These are phyloP conservation scores for Scatophagus argus DNA, from an alignment of 2,113 vertebrate genomes.

Conservation along the genomic window DNA sequence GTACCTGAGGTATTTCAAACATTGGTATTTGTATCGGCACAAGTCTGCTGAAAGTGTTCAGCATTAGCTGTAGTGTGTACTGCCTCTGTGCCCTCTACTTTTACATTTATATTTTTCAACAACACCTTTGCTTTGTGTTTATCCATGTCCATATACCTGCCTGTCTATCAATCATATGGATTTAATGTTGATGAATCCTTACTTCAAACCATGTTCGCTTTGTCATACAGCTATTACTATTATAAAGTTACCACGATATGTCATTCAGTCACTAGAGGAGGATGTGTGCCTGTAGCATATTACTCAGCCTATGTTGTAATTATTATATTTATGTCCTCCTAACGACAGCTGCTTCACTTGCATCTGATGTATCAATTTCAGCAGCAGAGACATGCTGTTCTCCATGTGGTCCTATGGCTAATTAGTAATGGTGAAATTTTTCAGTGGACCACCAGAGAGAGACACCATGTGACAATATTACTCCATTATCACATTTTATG, in stretches of 20 bases:
- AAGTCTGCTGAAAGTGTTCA: neutral
- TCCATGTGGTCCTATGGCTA: slow-evolving; percentile 62
- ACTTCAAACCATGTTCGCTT: neutral
- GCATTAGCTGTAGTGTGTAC: rapidly evolving
- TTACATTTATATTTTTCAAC: neutral
- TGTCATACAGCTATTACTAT: neutral
- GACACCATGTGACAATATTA: slow-evolving; percentile 42
- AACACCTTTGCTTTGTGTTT: neutral
- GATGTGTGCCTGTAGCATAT: slow-evolving; percentile 16
- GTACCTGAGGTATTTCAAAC: too few species aligned
- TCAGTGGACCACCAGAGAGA: slow-evolving; percentile 46
- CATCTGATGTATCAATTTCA: slow-evolving; percentile 60
- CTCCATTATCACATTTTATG: slow-evolving; percentile 46
- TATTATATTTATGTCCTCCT: slow-evolving; percentile 49
- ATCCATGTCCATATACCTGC: too few species aligned
- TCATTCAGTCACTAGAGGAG: slow-evolving; percentile 18
- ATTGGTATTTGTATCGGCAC: neutral
- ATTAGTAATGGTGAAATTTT: slow-evolving; percentile 60
- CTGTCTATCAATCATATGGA: neutral
- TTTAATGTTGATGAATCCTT: neutral
- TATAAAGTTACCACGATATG: neutral
- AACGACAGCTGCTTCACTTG: slow-evolving; percentile 51
- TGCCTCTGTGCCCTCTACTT: neutral
- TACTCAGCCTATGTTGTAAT: slow-evolving; percentile 46
- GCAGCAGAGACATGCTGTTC: slow-evolving; percentile 51